Base-by-base conservation (phyloP, 2,113 vertebrate genomes). In the Hemicordylus capensis region DNA sequence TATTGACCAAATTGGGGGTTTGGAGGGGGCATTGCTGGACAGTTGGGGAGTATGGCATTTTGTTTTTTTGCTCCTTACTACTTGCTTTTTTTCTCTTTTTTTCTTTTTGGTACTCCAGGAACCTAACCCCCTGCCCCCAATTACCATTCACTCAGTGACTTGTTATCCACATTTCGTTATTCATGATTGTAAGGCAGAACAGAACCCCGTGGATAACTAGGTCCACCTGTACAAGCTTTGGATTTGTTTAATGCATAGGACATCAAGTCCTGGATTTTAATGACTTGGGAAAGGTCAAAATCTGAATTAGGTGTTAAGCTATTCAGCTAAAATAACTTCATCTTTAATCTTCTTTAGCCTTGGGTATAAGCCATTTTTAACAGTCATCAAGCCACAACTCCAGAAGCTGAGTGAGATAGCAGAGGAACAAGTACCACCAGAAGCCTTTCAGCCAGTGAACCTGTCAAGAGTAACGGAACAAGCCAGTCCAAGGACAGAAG, bases 291-390 rank as follows among this genome's bases (percentile, higher is more conserved):
- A 66, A 31, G 4, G 26, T 67, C 26, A 20, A 14, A 39, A 17
- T 17, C 48, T 28, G 54, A 59, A 44, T 44, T 69, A 9, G 37
- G 34, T 58, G 42, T 78, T 44, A 46, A 56, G 63, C n/a, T 56
- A 56, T 46, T 74, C 9, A 83, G 64, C 63, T 85, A 37, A 74
- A 46, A 63, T 20, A 19, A 3, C n/a, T 79, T 51, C 37, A 4
- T 63, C 42, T 24, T 28, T 31, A 83, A 58, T 4, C n/a, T 44
- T 61, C 76, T 70, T 56, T 95, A 99, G 99, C 94, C 96, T 98
- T 90, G 99, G 99, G 87, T 99, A 99, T 94, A 99, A 99, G 96
- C 98, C 99, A 85, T 99, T 99, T 94, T 95, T 99, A 88, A 98
- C 96, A 92, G 93, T 98, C 93, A 98, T 99, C 93, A 98, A 97